Evolutionary conservation across 2,888 invertebrate species (phyloP).

Genomic region (Mesochorus sp.): DNA sequence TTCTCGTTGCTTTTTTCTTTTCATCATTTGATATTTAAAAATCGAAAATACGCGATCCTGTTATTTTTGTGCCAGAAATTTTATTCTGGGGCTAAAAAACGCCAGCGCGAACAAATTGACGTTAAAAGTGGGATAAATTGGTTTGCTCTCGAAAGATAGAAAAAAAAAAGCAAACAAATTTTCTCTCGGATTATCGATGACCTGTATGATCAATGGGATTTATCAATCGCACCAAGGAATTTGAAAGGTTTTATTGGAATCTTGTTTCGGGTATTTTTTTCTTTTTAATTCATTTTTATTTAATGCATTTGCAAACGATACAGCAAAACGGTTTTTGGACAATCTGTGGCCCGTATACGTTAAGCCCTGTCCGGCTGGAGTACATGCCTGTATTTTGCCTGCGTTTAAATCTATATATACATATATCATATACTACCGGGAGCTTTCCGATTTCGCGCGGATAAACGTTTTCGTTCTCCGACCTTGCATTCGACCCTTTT

Average conservation of each 20-base stretch:
- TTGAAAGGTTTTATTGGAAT: conserved; percentile 21
- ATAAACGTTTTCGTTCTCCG: conserved; percentile 57
- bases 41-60: neutral
- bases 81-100: too few relatives aligned
- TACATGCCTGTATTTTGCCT: conserved; percentile 36
- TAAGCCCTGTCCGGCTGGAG: conserved; percentile 37
- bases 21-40: neutral
- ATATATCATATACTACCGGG: conserved; percentile 29
- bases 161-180: conserved; percentile 20
- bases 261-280: conserved; percentile 21
- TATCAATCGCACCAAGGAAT: conserved; percentile 37
- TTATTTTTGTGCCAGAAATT: too few relatives aligned
- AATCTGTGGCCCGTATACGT: conserved; percentile 53
- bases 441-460: conserved; percentile 52
- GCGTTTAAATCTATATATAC: neutral
- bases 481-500: conserved; percentile 42
- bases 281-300: conserved; percentile 1
- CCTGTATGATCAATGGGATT: conserved; percentile 22
- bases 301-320: conserved; percentile 58
- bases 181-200: conserved; percentile 24
- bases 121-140: too few relatives aligned
- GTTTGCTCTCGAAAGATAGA: too few relatives aligned
- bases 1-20: neutral
- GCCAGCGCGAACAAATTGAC: too few relatives aligned
- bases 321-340: conserved; percentile 60